Base-by-base conservation (phyloP, 2,113 vertebrate genomes). In the Cryptomyrus ogoouensis region DNA sequence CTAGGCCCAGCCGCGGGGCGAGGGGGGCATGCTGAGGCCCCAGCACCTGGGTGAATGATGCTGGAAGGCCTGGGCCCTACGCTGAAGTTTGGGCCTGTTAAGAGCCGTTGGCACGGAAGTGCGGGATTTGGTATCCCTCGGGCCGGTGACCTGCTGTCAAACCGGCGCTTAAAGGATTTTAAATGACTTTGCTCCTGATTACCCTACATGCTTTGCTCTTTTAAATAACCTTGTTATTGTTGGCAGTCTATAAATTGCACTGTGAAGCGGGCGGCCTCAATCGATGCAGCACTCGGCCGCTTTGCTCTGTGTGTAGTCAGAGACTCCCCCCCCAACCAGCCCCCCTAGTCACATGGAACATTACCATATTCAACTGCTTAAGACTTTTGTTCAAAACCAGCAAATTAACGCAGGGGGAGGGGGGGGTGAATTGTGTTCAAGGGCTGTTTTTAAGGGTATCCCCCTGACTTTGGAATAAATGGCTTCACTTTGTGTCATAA, bases 91-190 rank as follows among this genome's bases (percentile, higher is more conserved):
- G 92, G 91, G 90, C 93, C 87, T 93, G 88, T 94, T 92, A 93
- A 93, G 88, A 88, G 90, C 90, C 2, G 1, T 70, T 92, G 92
- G 49, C 90, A 91, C 52, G 90, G 91, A 88, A 95, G 88, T 83
- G 83, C 87, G 94, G 93, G 94, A 91, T 94, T 94, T 93, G 94
- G 94, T 31, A 0, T 35, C 94, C 96, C 94, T 90, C 46, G 9
- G 95, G 95, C 94, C 91, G 92, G 92, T 93, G 94, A 96, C 94
- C 96, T 91, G 91, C 88, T 88, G 96, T 93, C 94, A 94, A 94
- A 94, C 94, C 94, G 95, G 95, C 94, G 93, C 95, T 95, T 95
- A 94, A 94, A 90, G 93, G 92, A 96, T 96, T 97, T 96, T 95
- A 95, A 95, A 95, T 92, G 94, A 96, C 94, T 96, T 93, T 91